phyloP scores from a whole-genome alignment of 2,888 invertebrate genomes.

The Smittia aterrima region DNA sequence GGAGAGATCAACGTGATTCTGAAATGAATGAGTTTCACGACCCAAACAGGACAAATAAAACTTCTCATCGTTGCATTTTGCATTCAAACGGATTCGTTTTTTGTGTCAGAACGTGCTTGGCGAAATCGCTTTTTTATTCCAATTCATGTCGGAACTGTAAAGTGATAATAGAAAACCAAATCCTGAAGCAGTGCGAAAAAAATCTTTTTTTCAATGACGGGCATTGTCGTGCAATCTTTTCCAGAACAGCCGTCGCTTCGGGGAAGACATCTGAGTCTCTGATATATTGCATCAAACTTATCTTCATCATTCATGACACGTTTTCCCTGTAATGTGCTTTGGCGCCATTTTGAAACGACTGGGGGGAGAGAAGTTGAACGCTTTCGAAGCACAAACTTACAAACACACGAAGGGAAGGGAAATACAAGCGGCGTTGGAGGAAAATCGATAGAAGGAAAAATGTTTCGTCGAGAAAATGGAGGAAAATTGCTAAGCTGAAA shows the following conservation, averaged over 20 bases:
- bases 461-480: not conserved
- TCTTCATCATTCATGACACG: not conserved
- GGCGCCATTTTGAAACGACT: conserved; percentile 15
- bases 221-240: not conserved
- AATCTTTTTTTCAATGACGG: not conserved
- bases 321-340: not conserved
- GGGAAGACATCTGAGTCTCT: not conserved
- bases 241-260: no score
- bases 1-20: no score
- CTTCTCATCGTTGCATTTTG: no score
- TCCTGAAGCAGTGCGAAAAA: no score
- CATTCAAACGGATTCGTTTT: no score
- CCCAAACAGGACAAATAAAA: no score
- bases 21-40: no score
- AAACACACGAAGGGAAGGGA: conserved; percentile 28
- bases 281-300: not conserved
- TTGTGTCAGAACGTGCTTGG: no score
- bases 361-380: not conserved
- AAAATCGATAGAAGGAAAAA: conserved; percentile 39
- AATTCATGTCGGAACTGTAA: no score
- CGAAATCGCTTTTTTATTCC: no score
- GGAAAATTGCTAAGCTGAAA: not conserved
- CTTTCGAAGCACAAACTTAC: conserved; percentile 17
- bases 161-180: no score
- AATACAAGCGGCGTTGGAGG: conserved; percentile 10